These are phyloP conservation scores for Diloba caeruleocephala DNA, from an alignment of 2,888 invertebrate genomes.

Conservation along the genomic window DNA sequence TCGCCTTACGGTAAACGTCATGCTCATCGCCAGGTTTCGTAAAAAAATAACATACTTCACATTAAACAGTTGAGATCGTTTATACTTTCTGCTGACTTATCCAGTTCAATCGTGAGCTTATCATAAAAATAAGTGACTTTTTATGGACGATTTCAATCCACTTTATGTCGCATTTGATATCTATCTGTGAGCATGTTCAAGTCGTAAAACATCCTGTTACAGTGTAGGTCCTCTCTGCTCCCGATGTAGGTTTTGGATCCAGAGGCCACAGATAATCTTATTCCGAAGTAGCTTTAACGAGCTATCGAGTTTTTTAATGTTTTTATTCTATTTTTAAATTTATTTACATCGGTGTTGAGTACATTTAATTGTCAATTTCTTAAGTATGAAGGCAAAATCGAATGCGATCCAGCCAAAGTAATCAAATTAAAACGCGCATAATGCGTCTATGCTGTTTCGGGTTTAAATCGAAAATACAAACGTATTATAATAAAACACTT, in stretches of 20 bases:
- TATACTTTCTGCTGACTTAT: constrained; percentile 31
- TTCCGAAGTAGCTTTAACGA: not conserved
- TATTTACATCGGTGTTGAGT: no score
- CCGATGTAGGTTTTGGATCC: not conserved
- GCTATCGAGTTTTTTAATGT: not conserved
- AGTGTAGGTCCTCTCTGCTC: constrained; percentile 4
- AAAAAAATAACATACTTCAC: no score
- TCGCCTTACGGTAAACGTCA: no score
- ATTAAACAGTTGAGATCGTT: not conserved
- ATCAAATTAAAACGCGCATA: no score
- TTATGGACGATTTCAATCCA: constrained; percentile 49
- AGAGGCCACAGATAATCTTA: not conserved
- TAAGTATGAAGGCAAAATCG: no score
- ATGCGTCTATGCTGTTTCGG: no score
- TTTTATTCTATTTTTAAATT: no score
- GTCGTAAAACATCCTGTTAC: constrained; percentile 40
- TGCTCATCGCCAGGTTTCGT: no score
- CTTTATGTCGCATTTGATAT: constrained; percentile 39
- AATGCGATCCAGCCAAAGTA: no score
- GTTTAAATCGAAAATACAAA: no score
- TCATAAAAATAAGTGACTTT: constrained; percentile 50
- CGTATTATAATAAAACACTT: no score
- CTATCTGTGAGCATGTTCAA: constrained; percentile 28
- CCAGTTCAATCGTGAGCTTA: constrained; percentile 24
- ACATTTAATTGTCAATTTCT: no score